phyloP scores from a whole-genome alignment of 2,113 vertebrate genomes.

The Apistogramma diplotaenia region DNA sequence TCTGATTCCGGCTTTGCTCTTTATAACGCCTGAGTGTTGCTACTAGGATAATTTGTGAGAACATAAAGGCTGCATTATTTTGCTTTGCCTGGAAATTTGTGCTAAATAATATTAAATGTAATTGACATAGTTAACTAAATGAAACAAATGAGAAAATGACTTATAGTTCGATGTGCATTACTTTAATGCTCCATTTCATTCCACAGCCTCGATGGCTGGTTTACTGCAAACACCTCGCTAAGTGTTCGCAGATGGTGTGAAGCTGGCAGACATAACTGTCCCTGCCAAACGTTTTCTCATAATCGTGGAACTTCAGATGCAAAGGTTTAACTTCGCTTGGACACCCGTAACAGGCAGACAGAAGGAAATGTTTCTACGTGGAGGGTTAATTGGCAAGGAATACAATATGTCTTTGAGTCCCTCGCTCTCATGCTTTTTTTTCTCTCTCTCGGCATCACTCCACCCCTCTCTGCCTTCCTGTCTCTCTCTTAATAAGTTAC shows the following conservation, averaged over 20 bases:
- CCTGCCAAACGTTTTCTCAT: constrained; percentile 29
- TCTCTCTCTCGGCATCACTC: not conserved
- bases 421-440: constrained; percentile 18
- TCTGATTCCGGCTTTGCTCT: not conserved
- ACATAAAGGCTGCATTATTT: not conserved
- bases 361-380: constrained; percentile 44
- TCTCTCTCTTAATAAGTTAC: constrained; percentile 45
- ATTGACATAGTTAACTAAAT: not conserved
- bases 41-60: not conserved
- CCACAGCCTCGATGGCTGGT: constrained; percentile 14
- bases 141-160: constrained; percentile 3
- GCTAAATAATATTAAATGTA: not conserved
- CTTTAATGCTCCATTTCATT: constrained; percentile 33
- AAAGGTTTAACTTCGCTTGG: constrained; percentile 16
- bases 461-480: not conserved
- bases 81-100: not conserved
- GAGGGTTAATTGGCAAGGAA: constrained; percentile 54
- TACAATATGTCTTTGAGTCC: constrained; percentile 56
- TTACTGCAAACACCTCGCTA: constrained; percentile 58
- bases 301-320: constrained; percentile 17
- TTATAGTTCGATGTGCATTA: not conserved
- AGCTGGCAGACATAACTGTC: constrained; percentile 35
- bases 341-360: constrained; percentile 17
- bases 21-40: not conserved
- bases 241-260: constrained; percentile 62